These are phyloP conservation scores for Acronicta leporina DNA, from an alignment of 2,888 invertebrate genomes.

Conservation along the genomic window DNA sequence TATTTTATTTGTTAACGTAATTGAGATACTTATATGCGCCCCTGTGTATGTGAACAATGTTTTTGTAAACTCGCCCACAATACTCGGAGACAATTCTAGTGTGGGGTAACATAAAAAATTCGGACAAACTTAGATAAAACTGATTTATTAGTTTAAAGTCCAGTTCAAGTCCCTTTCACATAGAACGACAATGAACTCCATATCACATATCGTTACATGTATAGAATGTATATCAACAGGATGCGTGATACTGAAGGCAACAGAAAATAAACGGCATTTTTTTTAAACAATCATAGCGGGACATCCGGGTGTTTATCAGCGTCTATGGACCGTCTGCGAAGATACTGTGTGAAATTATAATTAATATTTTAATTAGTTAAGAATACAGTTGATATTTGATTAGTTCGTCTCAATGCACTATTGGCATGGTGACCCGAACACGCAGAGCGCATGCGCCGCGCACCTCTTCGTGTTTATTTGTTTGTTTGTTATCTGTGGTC, in stretches of 20 bases:
- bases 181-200: constrained; percentile 48
- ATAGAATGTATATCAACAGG: constrained; percentile 56
- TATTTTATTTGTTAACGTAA: too few species aligned
- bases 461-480: constrained; percentile 36
- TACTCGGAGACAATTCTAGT: too few species aligned
- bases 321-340: constrained; percentile 66
- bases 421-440: constrained; percentile 57
- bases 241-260: constrained; percentile 42
- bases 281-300: constrained; percentile 52
- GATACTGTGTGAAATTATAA: constrained; percentile 15
- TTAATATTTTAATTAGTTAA: background rate
- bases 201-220: constrained; percentile 23
- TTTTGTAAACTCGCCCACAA: too few species aligned
- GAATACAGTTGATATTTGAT: constrained; percentile 19
- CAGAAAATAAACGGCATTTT: constrained; percentile 31
- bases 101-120: too few species aligned
- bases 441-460: constrained; percentile 53
- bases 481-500: constrained; percentile 46
- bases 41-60: too few species aligned
- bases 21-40: too few species aligned
- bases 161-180: constrained; percentile 17
- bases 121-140: background rate
- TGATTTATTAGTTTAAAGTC: constrained; percentile 9
- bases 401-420: constrained; percentile 30
- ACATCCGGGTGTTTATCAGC: constrained; percentile 65